Percentiles rank a stretch among this genome's conserved stretches.
These are phyloP conservation scores for Echeneis naucrates DNA, from an alignment of 2,797 vertebrate genomes.

Conservation along the genomic window DNA sequence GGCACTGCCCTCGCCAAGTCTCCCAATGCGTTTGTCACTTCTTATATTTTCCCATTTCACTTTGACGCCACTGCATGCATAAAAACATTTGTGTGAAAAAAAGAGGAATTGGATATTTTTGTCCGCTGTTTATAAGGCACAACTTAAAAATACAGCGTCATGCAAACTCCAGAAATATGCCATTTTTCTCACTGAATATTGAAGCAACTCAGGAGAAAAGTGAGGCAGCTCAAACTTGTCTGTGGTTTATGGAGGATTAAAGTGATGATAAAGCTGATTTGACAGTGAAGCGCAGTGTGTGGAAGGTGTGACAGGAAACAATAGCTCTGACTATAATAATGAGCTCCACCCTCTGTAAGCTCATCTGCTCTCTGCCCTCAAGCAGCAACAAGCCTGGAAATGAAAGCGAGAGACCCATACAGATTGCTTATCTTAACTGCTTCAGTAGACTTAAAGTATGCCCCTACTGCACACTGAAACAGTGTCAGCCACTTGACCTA, in stretches of 20 bases:
- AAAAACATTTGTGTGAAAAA: slow-evolving; percentile 17
- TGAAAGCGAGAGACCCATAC: slow-evolving; percentile 50
- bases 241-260: not conserved
- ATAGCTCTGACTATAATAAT: slow-evolving; percentile 19
- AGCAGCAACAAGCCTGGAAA: slow-evolving; percentile 54
- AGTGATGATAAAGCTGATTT: slow-evolving; percentile 24
- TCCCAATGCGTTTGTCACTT: slow-evolving; percentile 65
- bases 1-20: slow-evolving; percentile 49
- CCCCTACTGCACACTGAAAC: slow-evolving; percentile 62
- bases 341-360: slow-evolving; percentile 44
- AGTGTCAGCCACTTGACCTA: slow-evolving; percentile 78
- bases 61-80: slow-evolving; percentile 42
- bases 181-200: not conserved
- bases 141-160: slow-evolving; percentile 6
- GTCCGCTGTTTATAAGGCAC: not conserved
- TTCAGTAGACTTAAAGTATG: slow-evolving; percentile 70
- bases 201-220: not conserved
- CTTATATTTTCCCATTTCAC: slow-evolving; percentile 54
- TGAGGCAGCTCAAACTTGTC: not conserved
- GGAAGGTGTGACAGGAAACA: slow-evolving; percentile 54
- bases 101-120: slow-evolving; percentile 6
- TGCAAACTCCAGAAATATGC: not conserved
- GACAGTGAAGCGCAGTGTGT: slow-evolving; percentile 4
- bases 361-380: slow-evolving; percentile 35
- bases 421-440: slow-evolving; percentile 70